Evolutionary conservation across 2,113 vertebrate species (phyloP).

Genomic region (Prionailurus viverrinus): DNA sequence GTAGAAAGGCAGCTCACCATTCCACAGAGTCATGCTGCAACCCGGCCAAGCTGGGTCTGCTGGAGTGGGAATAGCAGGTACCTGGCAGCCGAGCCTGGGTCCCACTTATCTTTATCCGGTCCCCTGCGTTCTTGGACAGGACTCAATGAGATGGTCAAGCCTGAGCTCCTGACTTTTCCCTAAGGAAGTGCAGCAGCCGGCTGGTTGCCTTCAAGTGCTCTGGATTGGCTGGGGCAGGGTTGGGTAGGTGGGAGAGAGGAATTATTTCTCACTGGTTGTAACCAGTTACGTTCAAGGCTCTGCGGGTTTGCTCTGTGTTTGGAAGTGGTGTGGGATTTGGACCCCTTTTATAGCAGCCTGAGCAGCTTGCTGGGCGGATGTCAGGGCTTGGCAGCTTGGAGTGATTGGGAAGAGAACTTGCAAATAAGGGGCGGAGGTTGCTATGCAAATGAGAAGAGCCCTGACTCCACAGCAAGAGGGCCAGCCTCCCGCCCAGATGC

Average conservation of each 20-base stretch:
- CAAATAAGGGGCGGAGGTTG: conserved; percentile 27
- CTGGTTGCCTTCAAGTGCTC: not conserved
- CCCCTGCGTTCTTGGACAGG: accelerated
- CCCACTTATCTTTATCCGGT: not conserved
- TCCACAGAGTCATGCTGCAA: conserved; percentile 93
- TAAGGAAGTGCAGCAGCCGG: not conserved
- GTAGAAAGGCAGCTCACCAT: conserved; percentile 95
- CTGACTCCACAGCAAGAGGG: not conserved
- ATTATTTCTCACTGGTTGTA: not conserved
- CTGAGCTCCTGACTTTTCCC: not conserved
- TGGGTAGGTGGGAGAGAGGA: not conserved
- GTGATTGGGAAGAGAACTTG: not conserved
- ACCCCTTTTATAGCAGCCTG: conserved; percentile 74
- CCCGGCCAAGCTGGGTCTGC: accelerated
- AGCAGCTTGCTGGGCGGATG: accelerated
- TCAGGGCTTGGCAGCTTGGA: not conserved
- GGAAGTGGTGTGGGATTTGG: not conserved
- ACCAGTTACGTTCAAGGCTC: not conserved
- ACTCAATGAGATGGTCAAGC: not conserved
- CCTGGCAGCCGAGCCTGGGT: not conserved
- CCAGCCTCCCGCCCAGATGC: not conserved
- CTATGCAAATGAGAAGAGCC: conserved; percentile 65
- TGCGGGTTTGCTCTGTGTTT: not conserved
- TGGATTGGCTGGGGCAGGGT: not conserved
- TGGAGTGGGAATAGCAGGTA: not conserved